Conservation (phyloP, 2,113 vertebrate species). For the Amblyopsis rosae region DNA sequence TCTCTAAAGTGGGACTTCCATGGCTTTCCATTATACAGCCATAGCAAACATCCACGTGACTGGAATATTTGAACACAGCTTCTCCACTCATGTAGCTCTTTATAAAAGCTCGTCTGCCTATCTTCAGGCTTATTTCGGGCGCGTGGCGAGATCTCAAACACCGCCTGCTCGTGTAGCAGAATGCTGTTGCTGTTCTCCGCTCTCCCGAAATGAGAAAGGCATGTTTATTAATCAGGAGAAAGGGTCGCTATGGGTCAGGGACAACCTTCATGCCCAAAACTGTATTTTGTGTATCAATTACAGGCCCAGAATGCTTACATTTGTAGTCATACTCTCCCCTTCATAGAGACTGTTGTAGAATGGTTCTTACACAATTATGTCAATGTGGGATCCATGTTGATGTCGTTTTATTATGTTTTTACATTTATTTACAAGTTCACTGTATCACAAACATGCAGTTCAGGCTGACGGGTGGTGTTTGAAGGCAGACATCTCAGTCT, state of each 20-base stretch:
- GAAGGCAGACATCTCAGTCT: neutral
- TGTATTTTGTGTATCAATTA: no score
- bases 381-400: no score
- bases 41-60: conserved; percentile 57
- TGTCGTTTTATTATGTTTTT: no score
- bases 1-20: conserved; percentile 59
- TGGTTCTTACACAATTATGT: no score
- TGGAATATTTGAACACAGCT: conserved; percentile 17
- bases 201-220: neutral
- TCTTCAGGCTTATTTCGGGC: neutral
- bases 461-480: no score
- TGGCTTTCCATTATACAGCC: conserved; percentile 13
- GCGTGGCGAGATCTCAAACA: neutral
- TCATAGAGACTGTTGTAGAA: no score
- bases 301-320: no score
- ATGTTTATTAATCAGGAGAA: conserved; percentile 5
- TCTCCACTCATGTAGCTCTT: conserved; percentile 11
- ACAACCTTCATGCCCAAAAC: neutral
- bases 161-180: neutral
- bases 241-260: conserved; percentile 1
- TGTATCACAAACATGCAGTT: no score
- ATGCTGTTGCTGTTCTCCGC: conserved; percentile 2
- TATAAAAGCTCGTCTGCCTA: neutral
- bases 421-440: no score
- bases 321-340: no score